These are phyloP conservation scores for Etheostoma cragini DNA, from an alignment of 2,113 vertebrate species.

Conservation along the genomic window DNA sequence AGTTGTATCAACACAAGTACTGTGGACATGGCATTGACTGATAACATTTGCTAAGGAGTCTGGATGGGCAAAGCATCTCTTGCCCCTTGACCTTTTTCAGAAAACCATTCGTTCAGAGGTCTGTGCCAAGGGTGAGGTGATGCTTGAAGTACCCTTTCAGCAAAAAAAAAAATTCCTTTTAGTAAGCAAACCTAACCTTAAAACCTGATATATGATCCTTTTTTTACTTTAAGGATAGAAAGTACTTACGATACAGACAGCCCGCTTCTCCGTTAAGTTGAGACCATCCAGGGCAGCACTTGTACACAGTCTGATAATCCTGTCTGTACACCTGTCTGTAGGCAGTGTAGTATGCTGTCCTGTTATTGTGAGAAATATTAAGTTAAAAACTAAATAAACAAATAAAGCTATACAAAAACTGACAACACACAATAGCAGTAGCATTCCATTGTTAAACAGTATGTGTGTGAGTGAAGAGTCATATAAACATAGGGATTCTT, in stretches of 20 bases:
- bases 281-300: slow-evolving; percentile 92
- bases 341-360: slow-evolving; percentile 87
- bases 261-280: slow-evolving; percentile 86
- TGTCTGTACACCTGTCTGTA: slow-evolving; percentile 88
- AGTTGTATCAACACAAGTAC: slow-evolving; percentile 41
- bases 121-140: slow-evolving; percentile 18
- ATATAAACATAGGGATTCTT: background rate
- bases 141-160: slow-evolving; percentile 38
- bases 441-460: background rate
- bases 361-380: slow-evolving; percentile 71
- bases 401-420: background rate
- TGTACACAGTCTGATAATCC: slow-evolving; percentile 81
- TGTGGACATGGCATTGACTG: slow-evolving; percentile 46
- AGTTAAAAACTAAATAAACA: slow-evolving; percentile 9
- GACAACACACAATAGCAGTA: background rate
- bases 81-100: slow-evolving; percentile 56
- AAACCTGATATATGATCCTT: background rate
- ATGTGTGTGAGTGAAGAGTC: background rate
- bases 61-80: slow-evolving; percentile 54
- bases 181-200: slow-evolving; percentile 1
- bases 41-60: slow-evolving; percentile 64
- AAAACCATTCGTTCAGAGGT: slow-evolving; percentile 46
- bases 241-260: slow-evolving; percentile 91
- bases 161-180: slow-evolving; percentile 3
- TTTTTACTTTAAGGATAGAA: background rate